Conservation (phyloP, 2,888 invertebrate genomes). For the Dusona sp. region DNA sequence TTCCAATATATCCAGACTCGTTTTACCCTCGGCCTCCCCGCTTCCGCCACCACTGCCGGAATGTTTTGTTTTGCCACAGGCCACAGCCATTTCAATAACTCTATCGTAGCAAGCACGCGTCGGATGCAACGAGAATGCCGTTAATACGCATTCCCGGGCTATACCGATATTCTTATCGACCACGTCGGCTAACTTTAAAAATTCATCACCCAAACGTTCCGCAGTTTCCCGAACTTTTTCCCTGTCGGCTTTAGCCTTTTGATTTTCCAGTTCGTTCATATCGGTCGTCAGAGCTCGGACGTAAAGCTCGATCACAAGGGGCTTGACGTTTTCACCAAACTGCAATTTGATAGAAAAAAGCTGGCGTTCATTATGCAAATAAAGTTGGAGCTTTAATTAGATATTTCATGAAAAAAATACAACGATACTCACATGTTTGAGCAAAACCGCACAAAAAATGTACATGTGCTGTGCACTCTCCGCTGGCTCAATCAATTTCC, state of each 20-base stretch:
- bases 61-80: constrained; percentile 85
- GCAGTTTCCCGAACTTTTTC: constrained; percentile 86
- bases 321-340: constrained; percentile 87
- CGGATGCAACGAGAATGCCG: constrained; percentile 91
- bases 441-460: constrained; percentile 87
- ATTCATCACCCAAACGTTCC: constrained; percentile 86
- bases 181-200: constrained; percentile 88
- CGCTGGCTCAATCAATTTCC: constrained; percentile 86
- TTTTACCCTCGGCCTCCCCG: neutral
- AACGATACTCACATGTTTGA: constrained; percentile 82
- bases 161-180: constrained; percentile 87
- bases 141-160: constrained; percentile 90
- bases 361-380: constrained; percentile 66
- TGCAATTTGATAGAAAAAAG: constrained; percentile 75
- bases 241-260: constrained; percentile 87
- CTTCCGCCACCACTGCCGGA: constrained; percentile 72
- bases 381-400: neutral
- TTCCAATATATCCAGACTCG: constrained; percentile 33
- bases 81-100: constrained; percentile 86
- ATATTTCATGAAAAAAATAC: neutral
- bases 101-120: constrained; percentile 87
- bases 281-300: constrained; percentile 91
- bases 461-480: constrained; percentile 89
- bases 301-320: constrained; percentile 90
- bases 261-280: constrained; percentile 90